Evolutionary conservation across 1,140 invertebrate genomes (phyloP).

Genomic region (Notospermus geniculatus): DNA sequence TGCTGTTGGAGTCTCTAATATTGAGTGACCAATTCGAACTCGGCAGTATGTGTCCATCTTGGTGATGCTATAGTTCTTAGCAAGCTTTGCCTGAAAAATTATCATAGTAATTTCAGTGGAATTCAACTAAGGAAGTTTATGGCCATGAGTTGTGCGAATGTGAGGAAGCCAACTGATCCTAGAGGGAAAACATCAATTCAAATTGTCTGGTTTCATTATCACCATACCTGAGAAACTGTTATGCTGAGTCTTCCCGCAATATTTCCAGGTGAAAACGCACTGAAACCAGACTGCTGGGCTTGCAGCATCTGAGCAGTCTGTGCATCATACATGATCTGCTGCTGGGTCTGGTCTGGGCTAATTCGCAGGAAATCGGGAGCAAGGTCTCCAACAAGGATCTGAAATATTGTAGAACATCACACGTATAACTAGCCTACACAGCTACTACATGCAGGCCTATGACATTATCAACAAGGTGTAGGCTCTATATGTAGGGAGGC

Average conservation of each 20-base stretch:
- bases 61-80: conserved; percentile 94
- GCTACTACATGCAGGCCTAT: too few species aligned
- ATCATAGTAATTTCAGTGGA: neutral
- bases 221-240: conserved; percentile 71
- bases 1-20: conserved; percentile 93
- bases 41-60: conserved; percentile 96
- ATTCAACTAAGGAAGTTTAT: neutral
- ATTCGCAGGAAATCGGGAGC: conserved; percentile 78
- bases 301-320: conserved; percentile 78
- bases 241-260: conserved; percentile 74
- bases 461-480: too few species aligned
- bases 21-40: conserved; percentile 83
- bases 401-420: conserved; percentile 10
- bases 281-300: conserved; percentile 61
- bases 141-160: neutral
- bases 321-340: conserved; percentile 73
- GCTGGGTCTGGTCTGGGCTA: conserved; percentile 60
- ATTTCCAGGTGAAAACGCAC: conserved; percentile 61
- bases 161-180: too few species aligned
- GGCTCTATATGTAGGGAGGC: too few species aligned
- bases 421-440: too few species aligned
- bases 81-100: conserved; percentile 73
- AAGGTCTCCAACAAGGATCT: conserved; percentile 72
- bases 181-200: too few species aligned
- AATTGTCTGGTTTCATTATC: neutral